Base-by-base conservation (phyloP, 2,797 vertebrate species). In the Zonotrichia albicollis region DNA sequence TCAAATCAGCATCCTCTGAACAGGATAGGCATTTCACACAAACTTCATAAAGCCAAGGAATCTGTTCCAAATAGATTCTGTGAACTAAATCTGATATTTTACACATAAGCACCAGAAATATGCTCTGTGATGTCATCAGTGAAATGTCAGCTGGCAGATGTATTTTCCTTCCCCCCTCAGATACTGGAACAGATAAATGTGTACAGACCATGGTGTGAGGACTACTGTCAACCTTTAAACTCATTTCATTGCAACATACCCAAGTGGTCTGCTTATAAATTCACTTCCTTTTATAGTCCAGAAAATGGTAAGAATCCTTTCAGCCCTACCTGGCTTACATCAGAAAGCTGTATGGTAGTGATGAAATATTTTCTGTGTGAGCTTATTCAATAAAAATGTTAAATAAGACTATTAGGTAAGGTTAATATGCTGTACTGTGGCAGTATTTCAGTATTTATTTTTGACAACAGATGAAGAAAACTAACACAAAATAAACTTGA, bases 241-340 rank as follows among this genome's bases (percentile, higher is more conserved):
- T 20, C 25, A 27, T 93, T 93, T 89, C 67, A 85, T 77, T 42
- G 71, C 48, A 80, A 11, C 11, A 32, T 34, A 9, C 60, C 15
- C 42, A 82, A 95, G 45, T 85, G 53, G 36, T n/a, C 48, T 60
- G 71, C 53, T 53, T 57, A 61, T 64, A 93, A 94, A 92, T 91
- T 73, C 67, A 25, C 40, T 83, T 58, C 27, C 48, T 94, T 89
- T 78, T 30, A 15, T 42, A 84, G 55, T 80, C 62, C 36, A 68
- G 55, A 26, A 68, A 89, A 86, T 91, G 67, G 34, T 61, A 60
- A 90, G 95, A 89, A 82, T 50, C 17, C 23, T 75, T 62, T 94
- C 66, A 84, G 38, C 30, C 57, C 95, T 87, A 81, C 80, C 73
- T 91, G 50, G 30, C 70, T 87, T 84, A 46, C 4, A 79, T 84